These are phyloP conservation scores for Lutraria lutraria DNA, from an alignment of 2,888 invertebrate species.

Conservation along the genomic window DNA sequence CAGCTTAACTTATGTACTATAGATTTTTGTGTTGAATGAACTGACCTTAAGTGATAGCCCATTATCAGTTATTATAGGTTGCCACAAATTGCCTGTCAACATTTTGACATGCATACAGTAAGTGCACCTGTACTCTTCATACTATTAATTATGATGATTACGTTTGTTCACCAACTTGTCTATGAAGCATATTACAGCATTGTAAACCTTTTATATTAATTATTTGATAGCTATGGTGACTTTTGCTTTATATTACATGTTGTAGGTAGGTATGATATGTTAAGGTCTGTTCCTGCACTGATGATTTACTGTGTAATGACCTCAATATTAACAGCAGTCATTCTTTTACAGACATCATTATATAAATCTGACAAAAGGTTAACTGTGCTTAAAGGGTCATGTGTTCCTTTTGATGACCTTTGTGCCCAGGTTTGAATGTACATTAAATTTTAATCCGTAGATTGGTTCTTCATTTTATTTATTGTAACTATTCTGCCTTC, in stretches of 20 bases:
- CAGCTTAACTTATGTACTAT: too few relatives aligned
- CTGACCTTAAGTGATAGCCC: too few relatives aligned
- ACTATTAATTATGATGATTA: neutral
- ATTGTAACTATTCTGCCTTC: constrained; percentile 1
- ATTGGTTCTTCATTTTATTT: neutral
- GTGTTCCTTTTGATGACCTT: too few relatives aligned
- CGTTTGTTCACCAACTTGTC: too few relatives aligned
- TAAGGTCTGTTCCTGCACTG: neutral
- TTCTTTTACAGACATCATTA: neutral
- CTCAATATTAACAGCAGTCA: neutral
- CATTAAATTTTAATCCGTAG: neutral
- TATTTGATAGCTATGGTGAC: neutral
- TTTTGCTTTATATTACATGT: too few relatives aligned
- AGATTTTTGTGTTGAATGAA: too few relatives aligned
- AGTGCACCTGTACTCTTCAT: neutral
- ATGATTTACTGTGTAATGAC: neutral
- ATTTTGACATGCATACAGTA: neutral
- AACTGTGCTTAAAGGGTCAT: neutral
- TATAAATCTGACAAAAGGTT: neutral
- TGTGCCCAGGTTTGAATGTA: neutral
- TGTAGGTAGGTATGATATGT: too few relatives aligned
- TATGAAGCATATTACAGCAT: neutral
- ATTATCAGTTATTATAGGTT: neutral
- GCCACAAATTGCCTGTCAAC: neutral
- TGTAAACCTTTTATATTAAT: neutral